Evolutionary conservation across 2,888 invertebrate genomes (phyloP).

Genomic region (Pheosia tremula): DNA sequence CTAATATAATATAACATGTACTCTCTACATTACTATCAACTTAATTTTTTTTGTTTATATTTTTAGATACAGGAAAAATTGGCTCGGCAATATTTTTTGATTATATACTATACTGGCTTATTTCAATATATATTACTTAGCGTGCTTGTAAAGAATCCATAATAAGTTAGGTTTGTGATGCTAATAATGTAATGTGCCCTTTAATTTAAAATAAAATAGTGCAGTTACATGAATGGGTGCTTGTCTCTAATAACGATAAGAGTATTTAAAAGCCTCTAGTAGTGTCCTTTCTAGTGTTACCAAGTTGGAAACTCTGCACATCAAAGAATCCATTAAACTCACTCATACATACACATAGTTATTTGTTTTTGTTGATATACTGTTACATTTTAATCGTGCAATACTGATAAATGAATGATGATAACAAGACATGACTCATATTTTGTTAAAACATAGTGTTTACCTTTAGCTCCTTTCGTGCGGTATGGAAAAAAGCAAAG

Average conservation of each 20-base stretch:
- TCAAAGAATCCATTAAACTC: neutral
- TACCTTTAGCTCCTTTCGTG: constrained; percentile 81
- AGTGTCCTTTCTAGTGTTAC: too few species aligned
- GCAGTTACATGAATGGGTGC: too few species aligned
- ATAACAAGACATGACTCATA: constrained; percentile 9
- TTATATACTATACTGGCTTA: too few species aligned
- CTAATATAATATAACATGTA: too few species aligned
- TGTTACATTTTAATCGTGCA: neutral
- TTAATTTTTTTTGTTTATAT: too few species aligned
- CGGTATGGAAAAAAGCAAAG: constrained; percentile 65
- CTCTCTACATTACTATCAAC: too few species aligned
- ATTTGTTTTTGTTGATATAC: neutral
- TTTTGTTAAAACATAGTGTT: constrained; percentile 35
- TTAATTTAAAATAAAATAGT: neutral
- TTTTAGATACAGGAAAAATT: too few species aligned
- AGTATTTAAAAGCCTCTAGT: too few species aligned
- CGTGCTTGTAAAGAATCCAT: neutral
- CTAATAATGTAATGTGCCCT: neutral
- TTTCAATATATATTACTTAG: too few species aligned
- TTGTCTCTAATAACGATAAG: too few species aligned
- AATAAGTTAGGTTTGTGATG: neutral
- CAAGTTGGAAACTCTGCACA: neutral
- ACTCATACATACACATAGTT: too few species aligned
- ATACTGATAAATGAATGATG: constrained; percentile 25
- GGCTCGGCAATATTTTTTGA: too few species aligned